Evolutionary conservation across 2,797 vertebrate species (phyloP).

Genomic region (Myripristis murdjan): DNA sequence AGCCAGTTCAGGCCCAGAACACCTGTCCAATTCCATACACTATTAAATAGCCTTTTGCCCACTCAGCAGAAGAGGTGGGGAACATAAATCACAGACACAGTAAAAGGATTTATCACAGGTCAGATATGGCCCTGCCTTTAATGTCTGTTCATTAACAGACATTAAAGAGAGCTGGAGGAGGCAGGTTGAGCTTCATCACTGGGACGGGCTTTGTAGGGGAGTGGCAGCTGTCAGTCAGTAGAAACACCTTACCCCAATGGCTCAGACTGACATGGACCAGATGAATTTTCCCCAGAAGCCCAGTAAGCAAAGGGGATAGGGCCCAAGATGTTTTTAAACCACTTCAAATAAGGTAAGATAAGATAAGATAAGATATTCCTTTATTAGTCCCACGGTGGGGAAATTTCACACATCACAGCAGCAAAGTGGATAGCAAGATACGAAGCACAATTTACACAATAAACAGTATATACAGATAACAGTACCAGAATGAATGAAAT

Average conservation of each 20-base stretch:
- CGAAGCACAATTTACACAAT: too few relatives aligned
- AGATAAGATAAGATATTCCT: too few relatives aligned
- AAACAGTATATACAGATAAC: too few relatives aligned
- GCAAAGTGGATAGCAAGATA: too few relatives aligned
- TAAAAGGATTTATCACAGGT: constrained; percentile 64
- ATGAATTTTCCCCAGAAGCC: not conserved
- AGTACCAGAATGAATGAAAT: constrained; percentile 1
- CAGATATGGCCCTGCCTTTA: constrained; percentile 42
- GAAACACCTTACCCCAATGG: not conserved
- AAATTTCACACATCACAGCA: too few relatives aligned
- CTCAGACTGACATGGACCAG: constrained; percentile 1
- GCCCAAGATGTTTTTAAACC: not conserved
- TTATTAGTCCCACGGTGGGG: too few relatives aligned
- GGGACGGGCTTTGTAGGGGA: not conserved
- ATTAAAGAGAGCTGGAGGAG: constrained; percentile 34
- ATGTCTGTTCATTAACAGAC: constrained; percentile 57
- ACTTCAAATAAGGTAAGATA: too few relatives aligned
- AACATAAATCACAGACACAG: constrained; percentile 63
- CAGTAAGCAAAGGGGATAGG: not conserved
- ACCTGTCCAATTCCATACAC: constrained; percentile 60
- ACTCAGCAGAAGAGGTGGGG: constrained; percentile 63
- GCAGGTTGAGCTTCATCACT: constrained; percentile 36
- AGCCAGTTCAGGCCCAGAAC: constrained; percentile 37
- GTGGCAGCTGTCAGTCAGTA: constrained; percentile 30
- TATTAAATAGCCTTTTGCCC: constrained; percentile 64